Conservation (phyloP, 2,113 vertebrate genomes). For the Mastomys coucha region DNA sequence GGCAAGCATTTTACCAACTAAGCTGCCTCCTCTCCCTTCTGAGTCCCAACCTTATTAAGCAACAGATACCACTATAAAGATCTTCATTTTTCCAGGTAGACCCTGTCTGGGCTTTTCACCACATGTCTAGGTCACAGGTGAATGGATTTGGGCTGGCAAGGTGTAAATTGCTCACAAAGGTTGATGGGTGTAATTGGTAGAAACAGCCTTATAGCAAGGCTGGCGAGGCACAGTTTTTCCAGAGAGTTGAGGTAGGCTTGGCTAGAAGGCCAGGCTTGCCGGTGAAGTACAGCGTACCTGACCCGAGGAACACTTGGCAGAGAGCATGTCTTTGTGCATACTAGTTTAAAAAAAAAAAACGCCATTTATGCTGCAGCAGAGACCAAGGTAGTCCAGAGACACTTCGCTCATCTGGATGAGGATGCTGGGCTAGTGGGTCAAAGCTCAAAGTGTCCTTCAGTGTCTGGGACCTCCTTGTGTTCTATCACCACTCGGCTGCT, state of each 20-base stretch:
- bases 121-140: not conserved
- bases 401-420: too few relatives aligned
- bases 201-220: not conserved
- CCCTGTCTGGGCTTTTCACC: not conserved
- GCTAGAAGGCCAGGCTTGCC: not conserved
- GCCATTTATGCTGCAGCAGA: not conserved
- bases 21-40: not conserved
- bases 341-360: not conserved
- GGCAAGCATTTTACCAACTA: not conserved
- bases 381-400: not conserved
- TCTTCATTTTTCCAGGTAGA: not conserved
- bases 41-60: not conserved
- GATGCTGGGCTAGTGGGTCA: not conserved
- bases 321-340: not conserved
- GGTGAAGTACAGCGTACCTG: not conserved
- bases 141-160: not conserved
- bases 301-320: not conserved
- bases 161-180: not conserved
- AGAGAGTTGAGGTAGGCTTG: not conserved
- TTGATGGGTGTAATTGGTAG: accelerated
- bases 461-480: not conserved
- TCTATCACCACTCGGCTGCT: not conserved
- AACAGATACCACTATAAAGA: not conserved
- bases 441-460: too few relatives aligned
- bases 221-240: not conserved